Evolutionary conservation across 2,113 vertebrate species (phyloP), one percentile per base, ranked within the genome.

Genomic region (Hemibagrus wyckioides): DNA sequence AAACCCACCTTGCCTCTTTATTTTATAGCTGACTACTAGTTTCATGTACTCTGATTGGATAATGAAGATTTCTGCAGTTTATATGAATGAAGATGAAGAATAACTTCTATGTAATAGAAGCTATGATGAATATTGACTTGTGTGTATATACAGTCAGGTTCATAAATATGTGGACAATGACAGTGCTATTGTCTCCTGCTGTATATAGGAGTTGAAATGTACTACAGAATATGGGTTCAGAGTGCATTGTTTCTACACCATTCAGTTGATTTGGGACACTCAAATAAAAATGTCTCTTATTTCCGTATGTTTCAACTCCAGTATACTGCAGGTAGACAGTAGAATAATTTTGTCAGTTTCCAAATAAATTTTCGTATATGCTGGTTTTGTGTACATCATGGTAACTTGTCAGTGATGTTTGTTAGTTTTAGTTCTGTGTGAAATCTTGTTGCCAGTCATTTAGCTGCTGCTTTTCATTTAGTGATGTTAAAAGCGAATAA

Each of bases 1-100:
- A 41, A 73, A 41, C 23, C 82, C 57, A 33, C 41, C 52, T 81
- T 89, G 63, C 61, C 28, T 52, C 11, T 48, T 77, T 48, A 33
- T 63, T 67, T 21, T 15, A 25, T 80, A 65, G 83, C 57, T 85
- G 52, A 67, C 73, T 30, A 84, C 65, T n/a, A 69, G 17, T 73
- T 81, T 75, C 85, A 54, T 89, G 85, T 79, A 28, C 33, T 73
- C 36, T 33, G 28, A 48, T 25, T 65, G 67, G 4, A 82, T 65
- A 41, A 30, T 11, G 8, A 36, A 28, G 9, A 82, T 52, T 80
- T 71, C 7, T n/a, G 4, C 3, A 59, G n/a, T 52, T 44, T 69
- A 8, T 36, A 23, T n/a, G 33, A 39, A 7, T 21, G 59, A 17
- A 23, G 14, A 39, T 10, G 17, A 59, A 33, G 14, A 73, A 73